Evolutionary conservation across 2,797 vertebrate species (phyloP).

Genomic region (Bradypodion pumilum): DNA sequence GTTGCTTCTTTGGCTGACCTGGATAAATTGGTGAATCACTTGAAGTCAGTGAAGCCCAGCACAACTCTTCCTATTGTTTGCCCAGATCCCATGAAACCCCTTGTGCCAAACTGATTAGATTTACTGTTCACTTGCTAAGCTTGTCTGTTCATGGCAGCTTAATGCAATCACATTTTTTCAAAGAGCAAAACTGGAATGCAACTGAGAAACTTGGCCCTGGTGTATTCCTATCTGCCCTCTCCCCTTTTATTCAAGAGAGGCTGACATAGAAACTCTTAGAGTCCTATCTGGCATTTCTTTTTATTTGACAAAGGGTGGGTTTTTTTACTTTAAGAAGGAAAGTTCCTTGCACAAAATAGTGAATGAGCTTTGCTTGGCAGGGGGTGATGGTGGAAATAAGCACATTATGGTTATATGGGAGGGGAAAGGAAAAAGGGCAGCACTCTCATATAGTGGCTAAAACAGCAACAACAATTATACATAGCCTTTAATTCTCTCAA

Average conservation of each 20-base stretch:
- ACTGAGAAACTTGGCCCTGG: slow-evolving; percentile 16
- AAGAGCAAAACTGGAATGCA: slow-evolving; percentile 59
- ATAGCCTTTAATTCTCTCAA: not conserved
- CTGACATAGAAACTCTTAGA: slow-evolving; percentile 21
- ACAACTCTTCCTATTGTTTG: slow-evolving; percentile 67
- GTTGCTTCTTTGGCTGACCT: slow-evolving; percentile 57
- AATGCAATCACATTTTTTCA: slow-evolving; percentile 62
- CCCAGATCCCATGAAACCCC: slow-evolving; percentile 58
- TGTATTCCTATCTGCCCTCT: slow-evolving; percentile 21
- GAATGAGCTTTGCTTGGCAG: slow-evolving; percentile 27
- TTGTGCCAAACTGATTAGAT: slow-evolving; percentile 76
- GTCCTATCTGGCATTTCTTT: slow-evolving; percentile 25
- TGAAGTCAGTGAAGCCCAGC: slow-evolving; percentile 65
- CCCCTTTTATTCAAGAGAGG: slow-evolving; percentile 12
- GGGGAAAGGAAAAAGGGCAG: slow-evolving; percentile 14
- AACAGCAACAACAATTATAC: not conserved
- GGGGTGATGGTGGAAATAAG: slow-evolving; percentile 35
- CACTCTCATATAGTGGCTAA: not conserved
- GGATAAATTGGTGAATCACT: slow-evolving; percentile 67
- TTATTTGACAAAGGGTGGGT: slow-evolving; percentile 4
- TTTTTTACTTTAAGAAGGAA: not conserved
- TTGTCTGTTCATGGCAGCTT: slow-evolving; percentile 65
- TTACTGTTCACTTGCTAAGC: slow-evolving; percentile 72
- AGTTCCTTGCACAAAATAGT: slow-evolving; percentile 29
- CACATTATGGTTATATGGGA: slow-evolving; percentile 20